A percentile compares a stretch with the other conserved stretches of the same genome.
Evolutionary conservation across 1,140 invertebrate species (phyloP).

Genomic region (Drosophila ananassae): DNA sequence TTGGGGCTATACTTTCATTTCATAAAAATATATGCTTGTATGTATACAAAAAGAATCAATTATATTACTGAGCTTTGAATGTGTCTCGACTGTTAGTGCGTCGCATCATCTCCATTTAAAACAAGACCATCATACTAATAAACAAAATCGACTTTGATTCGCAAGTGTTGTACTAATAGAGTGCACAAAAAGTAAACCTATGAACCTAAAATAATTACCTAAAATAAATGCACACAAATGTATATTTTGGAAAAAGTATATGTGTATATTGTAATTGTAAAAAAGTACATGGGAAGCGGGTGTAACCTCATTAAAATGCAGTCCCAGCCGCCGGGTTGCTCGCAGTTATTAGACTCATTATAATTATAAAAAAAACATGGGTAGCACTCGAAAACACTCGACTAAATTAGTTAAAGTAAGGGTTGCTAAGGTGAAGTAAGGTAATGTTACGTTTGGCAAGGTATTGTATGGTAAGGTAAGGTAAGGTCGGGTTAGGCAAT

Average conservation of each 20-base stretch:
- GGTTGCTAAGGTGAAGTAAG: not conserved
- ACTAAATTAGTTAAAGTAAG: not conserved
- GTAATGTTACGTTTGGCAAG: not conserved
- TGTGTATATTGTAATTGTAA: not conserved
- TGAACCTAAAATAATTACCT: not conserved
- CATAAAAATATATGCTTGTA: not conserved
- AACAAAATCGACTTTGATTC: not conserved
- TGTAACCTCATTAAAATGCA: not conserved
- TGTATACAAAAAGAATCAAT: not conserved
- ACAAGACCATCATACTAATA: not conserved
- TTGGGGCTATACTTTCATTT: not conserved
- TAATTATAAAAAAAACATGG: not conserved
- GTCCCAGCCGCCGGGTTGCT: not conserved
- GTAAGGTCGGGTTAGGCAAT: not conserved
- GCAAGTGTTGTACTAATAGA: not conserved
- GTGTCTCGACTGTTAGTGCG: not conserved
- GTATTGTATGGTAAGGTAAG: not conserved
- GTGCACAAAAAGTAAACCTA: not conserved
- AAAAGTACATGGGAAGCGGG: not conserved
- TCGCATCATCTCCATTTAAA: not conserved
- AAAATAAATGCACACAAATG: not conserved
- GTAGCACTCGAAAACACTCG: not conserved
- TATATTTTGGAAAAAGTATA: not conserved
- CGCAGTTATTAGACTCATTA: not conserved
- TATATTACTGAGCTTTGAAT: conserved; percentile 8